Percentiles rank a stretch among this genome's conserved stretches.
Evolutionary conservation across 2,888 invertebrate species (phyloP).

Genomic region (Axea sp.): DNA sequence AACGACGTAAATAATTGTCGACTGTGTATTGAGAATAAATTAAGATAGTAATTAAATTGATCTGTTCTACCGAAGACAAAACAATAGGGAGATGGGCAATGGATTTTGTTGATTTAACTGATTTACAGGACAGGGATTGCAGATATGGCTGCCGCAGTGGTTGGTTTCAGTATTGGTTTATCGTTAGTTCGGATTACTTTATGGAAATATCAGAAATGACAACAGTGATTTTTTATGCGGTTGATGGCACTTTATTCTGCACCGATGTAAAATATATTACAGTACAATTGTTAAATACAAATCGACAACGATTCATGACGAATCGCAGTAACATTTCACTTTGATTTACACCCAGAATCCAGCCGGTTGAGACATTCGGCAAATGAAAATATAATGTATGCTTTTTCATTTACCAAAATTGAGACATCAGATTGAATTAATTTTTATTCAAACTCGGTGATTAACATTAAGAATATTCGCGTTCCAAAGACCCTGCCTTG

Average conservation of each 20-base stretch:
- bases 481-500: no score
- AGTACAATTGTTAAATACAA: constrained; percentile 10
- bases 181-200: constrained; percentile 5
- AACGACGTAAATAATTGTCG: no score
- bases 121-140: constrained; percentile 7
- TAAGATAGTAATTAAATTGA: constrained; percentile 2
- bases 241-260: constrained; percentile 13
- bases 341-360: no score
- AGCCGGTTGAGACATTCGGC: no score
- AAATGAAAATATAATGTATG: no score
- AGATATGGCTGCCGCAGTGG: background rate
- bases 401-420: no score
- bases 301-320: constrained; percentile 1
- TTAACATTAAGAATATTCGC: no score
- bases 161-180: constrained; percentile 12
- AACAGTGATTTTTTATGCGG: constrained; percentile 11
- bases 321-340: constrained; percentile 12
- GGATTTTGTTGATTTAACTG: constrained; percentile 20
- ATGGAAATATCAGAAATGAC: constrained; percentile 6
- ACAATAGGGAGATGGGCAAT: background rate
- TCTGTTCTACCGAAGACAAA: background rate
- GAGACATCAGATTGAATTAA: no score
- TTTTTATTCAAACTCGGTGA: no score
- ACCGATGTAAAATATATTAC: constrained; percentile 5
- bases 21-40: no score